Percentiles rank a stretch among this genome's conserved stretches.
Evolutionary conservation across 2,113 vertebrate genomes (phyloP).

Genomic region (Numida meleagris): DNA sequence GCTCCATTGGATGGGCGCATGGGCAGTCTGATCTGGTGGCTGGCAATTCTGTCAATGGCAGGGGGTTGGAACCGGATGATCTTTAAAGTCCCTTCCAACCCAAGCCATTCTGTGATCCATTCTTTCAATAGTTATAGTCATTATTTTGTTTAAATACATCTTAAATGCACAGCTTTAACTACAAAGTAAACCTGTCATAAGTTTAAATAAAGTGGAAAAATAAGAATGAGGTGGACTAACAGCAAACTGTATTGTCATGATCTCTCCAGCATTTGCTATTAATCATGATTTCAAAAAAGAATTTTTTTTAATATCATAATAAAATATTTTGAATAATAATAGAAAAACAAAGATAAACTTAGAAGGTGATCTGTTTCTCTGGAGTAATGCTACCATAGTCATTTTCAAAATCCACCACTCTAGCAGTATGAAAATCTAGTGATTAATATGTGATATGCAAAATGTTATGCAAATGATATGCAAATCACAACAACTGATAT

Average conservation of each 20-base stretch:
- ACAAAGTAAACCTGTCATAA: neutral
- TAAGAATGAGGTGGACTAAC: neutral
- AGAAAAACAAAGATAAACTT: neutral
- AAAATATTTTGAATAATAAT: neutral
- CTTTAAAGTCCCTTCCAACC: too few species aligned
- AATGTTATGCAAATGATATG: neutral
- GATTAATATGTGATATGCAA: neutral
- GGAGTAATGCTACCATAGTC: neutral
- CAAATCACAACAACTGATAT: neutral
- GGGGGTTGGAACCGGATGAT: too few species aligned
- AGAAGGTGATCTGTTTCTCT: neutral
- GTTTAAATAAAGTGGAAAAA: neutral
- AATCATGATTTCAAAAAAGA: neutral
- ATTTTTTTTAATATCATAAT: too few species aligned
- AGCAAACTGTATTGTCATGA: neutral
- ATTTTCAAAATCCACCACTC: neutral
- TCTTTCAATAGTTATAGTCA: neutral
- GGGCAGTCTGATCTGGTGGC: too few species aligned
- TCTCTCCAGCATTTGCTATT: neutral
- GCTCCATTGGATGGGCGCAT: too few species aligned
- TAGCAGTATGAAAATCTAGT: conserved; percentile 14
- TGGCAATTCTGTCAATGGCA: too few species aligned
- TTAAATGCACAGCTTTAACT: neutral
- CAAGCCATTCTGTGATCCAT: neutral
- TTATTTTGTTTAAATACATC: neutral